phyloP scores from a whole-genome alignment of 1,140 invertebrate genomes.

The Drosophila micromelanica region DNA sequence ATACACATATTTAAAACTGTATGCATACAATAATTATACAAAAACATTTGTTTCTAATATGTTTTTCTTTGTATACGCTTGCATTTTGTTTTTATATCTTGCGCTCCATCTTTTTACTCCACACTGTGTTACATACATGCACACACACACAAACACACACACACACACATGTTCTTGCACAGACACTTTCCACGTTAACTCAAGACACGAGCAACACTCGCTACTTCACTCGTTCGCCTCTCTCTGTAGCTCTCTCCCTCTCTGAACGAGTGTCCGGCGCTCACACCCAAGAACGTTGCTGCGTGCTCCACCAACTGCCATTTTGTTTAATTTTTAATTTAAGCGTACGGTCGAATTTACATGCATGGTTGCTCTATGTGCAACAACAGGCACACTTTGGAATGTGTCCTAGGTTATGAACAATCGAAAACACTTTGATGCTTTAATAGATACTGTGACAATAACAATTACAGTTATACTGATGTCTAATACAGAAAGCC shows the following conservation, averaged over 20 bases:
- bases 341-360: conserved; percentile 49
- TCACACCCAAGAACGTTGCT: conserved; percentile 55
- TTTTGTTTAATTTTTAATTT: conserved; percentile 61
- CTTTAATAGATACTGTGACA: conserved; percentile 21
- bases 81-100: conserved; percentile 50
- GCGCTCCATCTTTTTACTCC: conserved; percentile 55
- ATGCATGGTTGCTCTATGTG: conserved; percentile 50
- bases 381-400: conserved; percentile 18
- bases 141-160: conserved; percentile 14
- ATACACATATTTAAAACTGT: background rate
- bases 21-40: background rate
- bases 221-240: conserved; percentile 49
- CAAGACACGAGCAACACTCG: conserved; percentile 46
- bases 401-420: conserved; percentile 34
- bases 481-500: conserved; percentile 1
- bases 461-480: background rate
- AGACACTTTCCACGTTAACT: conserved; percentile 52
- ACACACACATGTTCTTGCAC: conserved; percentile 18
- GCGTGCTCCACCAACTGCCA: conserved; percentile 57
- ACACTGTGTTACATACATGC: conserved; percentile 40
- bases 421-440: conserved; percentile 4
- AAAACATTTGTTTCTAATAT: conserved; percentile 16
- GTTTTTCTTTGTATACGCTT: conserved; percentile 21
- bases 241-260: conserved; percentile 16
- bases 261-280: conserved; percentile 45